Conservation (phyloP, 2,113 vertebrate genomes). For the Anguilla rostrata region DNA sequence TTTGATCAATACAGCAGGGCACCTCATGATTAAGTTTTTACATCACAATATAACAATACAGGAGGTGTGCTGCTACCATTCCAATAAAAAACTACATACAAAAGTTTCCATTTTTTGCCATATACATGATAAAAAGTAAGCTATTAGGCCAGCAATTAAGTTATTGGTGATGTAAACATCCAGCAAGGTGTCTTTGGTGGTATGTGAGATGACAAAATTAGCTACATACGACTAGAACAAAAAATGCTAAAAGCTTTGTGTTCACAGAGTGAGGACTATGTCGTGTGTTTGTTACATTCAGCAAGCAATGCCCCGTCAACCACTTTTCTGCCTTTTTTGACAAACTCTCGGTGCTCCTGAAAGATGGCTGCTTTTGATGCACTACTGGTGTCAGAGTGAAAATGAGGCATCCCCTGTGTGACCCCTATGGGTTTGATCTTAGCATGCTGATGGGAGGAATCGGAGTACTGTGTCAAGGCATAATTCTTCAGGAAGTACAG, state of each 20-base stretch:
- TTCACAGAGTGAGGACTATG: conserved; percentile 35
- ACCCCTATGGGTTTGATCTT: conserved; percentile 63
- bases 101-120: conserved; percentile 22
- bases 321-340: conserved; percentile 44
- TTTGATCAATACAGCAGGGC: conserved; percentile 8
- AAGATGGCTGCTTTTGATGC: conserved; percentile 20
- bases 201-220: conserved; percentile 23
- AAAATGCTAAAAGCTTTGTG: background rate
- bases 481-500: conserved; percentile 51
- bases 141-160: conserved; percentile 27
- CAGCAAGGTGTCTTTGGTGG: conserved; percentile 42
- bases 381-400: conserved; percentile 41
- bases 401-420: conserved; percentile 65
- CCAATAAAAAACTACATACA: conserved; percentile 29
- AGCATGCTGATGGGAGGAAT: conserved; percentile 49
- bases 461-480: conserved; percentile 42
- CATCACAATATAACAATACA: conserved; percentile 30
- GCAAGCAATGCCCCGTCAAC: conserved; percentile 40
- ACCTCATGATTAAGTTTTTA: conserved; percentile 25
- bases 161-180: conserved; percentile 31
- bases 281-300: conserved; percentile 46
- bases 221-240: conserved; percentile 5
- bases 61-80: conserved; percentile 16
- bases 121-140: conserved; percentile 26
- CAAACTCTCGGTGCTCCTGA: conserved; percentile 46